These are phyloP conservation scores for Tetrao urogallus DNA, from an alignment of 2,113 vertebrate genomes.

Conservation along the genomic window DNA sequence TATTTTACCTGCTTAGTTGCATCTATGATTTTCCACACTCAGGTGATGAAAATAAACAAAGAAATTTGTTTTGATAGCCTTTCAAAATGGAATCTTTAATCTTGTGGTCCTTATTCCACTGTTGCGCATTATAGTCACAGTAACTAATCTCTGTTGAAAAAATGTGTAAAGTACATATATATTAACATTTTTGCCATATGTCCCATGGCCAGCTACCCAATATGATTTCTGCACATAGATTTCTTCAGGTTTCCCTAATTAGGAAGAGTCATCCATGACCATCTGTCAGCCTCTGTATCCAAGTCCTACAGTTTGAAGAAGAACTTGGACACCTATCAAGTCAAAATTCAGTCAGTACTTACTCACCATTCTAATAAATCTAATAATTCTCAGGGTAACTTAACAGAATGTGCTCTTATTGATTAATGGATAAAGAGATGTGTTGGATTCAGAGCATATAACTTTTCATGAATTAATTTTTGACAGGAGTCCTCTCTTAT, in stretches of 20 bases:
- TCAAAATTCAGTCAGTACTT: slow-evolving; percentile 26
- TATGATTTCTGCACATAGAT: slow-evolving; percentile 26
- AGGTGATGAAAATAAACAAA: background rate
- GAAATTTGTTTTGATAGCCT: background rate
- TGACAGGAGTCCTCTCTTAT: background rate
- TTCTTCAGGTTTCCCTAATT: slow-evolving; percentile 43
- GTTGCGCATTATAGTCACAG: background rate
- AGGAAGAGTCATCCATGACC: slow-evolving; percentile 27
- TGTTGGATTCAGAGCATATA: background rate
- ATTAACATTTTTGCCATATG: slow-evolving; percentile 9
- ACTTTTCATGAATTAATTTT: background rate
- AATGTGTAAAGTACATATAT: background rate
- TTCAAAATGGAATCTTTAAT: background rate
- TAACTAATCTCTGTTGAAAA: background rate
- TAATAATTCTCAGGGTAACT: background rate
- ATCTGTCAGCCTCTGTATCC: slow-evolving; percentile 29
- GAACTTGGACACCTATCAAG: slow-evolving; percentile 2
- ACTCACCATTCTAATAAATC: background rate
- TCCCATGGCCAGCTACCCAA: background rate
- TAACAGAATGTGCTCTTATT: background rate
- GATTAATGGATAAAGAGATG: background rate
- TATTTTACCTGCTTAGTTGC: background rate
- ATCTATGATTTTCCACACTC: background rate
- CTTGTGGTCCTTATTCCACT: background rate
- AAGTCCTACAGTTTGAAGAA: background rate